Evolutionary conservation across 2,797 vertebrate species (phyloP), one percentile per base, ranked within the genome.

Genomic region (Astyanax mexicanus): DNA sequence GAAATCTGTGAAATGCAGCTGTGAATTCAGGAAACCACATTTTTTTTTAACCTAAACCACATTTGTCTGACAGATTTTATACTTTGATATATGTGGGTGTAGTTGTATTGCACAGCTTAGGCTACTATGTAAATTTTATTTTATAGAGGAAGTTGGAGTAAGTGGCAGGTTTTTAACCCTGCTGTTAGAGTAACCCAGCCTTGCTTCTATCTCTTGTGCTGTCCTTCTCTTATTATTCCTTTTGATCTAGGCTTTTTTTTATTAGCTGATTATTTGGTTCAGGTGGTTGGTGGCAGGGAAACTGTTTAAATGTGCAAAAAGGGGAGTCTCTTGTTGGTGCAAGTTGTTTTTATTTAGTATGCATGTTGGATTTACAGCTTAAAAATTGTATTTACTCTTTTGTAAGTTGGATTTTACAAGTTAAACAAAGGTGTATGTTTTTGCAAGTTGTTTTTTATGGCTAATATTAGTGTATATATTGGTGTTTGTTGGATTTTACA

Each of bases 11-110:
- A 47, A 23, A 29, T 7, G 9, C 21, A 6, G 19, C 13, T 3
- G 21, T 12, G 10, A 32, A 27, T 21, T 66, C 13, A 66, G 64
- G 64, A 49, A 66, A 49, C 64, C 42, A n/a, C 64, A 3, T 5
- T 47, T 32, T 45, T 29, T 45, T 47, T 65, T 47, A n/a, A 66
- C 42, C 15, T 11, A n/a, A 49, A 66, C 64, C 64, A 35, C 64
- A 19, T n/a, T 47, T 66, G 42, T 49, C 11, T 32, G 0, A n/a
- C 64, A 49, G n/a, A n/a, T n/a, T n/a, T n/a, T n/a, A n/a, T n/a
- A n/a, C n/a, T n/a, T n/a, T n/a, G n/a, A n/a, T n/a, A n/a, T n/a
- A n/a, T n/a, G n/a, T n/a, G n/a, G n/a, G n/a, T n/a, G n/a, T n/a
- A n/a, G 29, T 32, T 32, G 2, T 2, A 29, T 32, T 32, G n/a